Evolutionary conservation across 2,113 vertebrate species (phyloP), one percentile per base, ranked within the genome.

Genomic region (Rhynchomys soricoides): DNA sequence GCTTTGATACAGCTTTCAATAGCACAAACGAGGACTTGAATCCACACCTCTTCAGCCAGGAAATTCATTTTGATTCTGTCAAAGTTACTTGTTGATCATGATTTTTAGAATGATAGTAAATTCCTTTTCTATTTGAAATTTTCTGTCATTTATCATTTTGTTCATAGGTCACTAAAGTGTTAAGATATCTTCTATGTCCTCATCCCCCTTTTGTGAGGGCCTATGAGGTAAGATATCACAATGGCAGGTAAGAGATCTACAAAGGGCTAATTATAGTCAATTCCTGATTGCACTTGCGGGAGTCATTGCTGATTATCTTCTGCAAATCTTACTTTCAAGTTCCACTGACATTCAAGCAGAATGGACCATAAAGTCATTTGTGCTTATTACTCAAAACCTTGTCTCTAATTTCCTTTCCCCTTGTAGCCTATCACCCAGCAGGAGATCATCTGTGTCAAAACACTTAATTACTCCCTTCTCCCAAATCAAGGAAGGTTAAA

Each of bases 331-430:
- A 89, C 93, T 97, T 97, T 91, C 0, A 12, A 93, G 78, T 97
- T 97, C 91, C 85, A 78, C 50, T 97, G 96, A 97, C 92, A 97
- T 96, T 96, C 75, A 95, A 90, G 88, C 83, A 93, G 93, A 97
- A 95, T 95, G 85, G 90, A 90, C 91, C 93, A 62, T 94, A 96
- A 97, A 97, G 93, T 96, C 89, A 94, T 96, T 96, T 96, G 95
- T 96, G 95, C 94, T 97, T 96, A 97, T 96, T 97, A 91, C 89
- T 96, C 94, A 93, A 43, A 94, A 91, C 31, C 91, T 96, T 96
- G 96, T 77, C 43, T 94, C 93, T 96, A 96, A 94, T 97, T 97
- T 96, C 79, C 74, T 52, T 94, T 96, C 40, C 96, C 95, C 52
- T 40, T 91, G 57, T 66, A 94, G 75, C 87, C 86, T 92, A 40